Percentiles rank a stretch among this genome's conserved stretches.
These are phyloP conservation scores for Himalopsyche tibetana DNA, from an alignment of 2,888 invertebrate species.

Conservation along the genomic window DNA sequence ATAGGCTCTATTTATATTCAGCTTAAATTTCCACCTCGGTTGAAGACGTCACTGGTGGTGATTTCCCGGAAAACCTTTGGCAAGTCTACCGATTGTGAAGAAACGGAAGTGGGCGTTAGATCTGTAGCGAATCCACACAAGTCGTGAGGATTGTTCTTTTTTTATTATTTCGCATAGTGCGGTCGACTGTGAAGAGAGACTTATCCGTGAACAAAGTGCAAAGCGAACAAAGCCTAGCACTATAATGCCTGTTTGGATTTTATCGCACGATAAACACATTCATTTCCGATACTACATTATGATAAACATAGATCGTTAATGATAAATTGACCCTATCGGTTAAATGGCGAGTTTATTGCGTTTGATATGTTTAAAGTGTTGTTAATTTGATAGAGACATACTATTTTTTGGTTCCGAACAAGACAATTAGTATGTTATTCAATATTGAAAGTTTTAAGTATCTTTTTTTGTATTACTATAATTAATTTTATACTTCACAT, in stretches of 20 bases:
- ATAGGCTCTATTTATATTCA: no score
- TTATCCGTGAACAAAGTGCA: slow-evolving; percentile 19
- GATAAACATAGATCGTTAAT: no score
- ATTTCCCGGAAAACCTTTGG: slow-evolving; percentile 8
- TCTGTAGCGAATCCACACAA: slow-evolving; percentile 19
- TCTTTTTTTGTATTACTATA: no score
- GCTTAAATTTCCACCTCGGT: background rate
- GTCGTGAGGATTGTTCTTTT: slow-evolving; percentile 10
- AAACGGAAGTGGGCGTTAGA: background rate
- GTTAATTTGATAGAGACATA: no score
- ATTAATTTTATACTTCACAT: no score
- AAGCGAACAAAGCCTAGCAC: background rate
- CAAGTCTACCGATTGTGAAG: background rate
- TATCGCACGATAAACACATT: background rate
- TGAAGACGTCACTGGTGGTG: background rate
- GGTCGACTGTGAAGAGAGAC: slow-evolving; percentile 14
- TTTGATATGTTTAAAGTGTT: no score
- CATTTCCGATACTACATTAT: background rate
- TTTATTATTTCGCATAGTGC: background rate
- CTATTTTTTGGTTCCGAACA: no score
- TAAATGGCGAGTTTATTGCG: no score
- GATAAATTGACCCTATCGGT: no score
- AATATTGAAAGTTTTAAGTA: no score
- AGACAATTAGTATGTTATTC: no score
- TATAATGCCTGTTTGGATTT: slow-evolving; percentile 1